A percentile compares a stretch with the other conserved stretches of the same genome.
Conservation (phyloP, 2,888 invertebrate species). For the Scaptomyza parva region DNA sequence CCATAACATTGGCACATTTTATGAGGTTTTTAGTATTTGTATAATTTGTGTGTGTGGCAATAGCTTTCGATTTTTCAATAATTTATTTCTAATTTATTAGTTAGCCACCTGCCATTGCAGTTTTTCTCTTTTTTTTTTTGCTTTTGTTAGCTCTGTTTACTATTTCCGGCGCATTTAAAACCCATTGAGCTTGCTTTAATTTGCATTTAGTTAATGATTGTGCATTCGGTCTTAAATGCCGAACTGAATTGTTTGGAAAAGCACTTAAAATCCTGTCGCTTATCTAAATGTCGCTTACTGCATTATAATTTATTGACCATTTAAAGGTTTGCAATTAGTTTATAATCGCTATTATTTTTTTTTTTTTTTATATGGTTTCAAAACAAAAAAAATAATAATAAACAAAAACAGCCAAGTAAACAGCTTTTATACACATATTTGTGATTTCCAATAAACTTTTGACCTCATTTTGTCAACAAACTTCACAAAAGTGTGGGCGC, state of each 20-base stretch:
- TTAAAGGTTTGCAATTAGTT: constrained; percentile 1
- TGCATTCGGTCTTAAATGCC: constrained; percentile 5
- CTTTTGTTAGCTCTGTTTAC: constrained; percentile 19
- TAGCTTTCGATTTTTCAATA: constrained; percentile 23
- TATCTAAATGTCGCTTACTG: not conserved
- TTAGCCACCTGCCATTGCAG: constrained; percentile 30
- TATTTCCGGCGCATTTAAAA: constrained; percentile 13
- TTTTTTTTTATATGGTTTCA: too few relatives aligned
- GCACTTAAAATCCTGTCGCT: constrained; percentile 1
- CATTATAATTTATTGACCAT: not conserved
- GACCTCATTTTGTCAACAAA: constrained; percentile 75
- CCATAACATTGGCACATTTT: constrained; percentile 16
- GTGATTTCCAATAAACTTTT: constrained; percentile 78
- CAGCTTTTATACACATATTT: constrained; percentile 13
- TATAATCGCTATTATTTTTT: too few relatives aligned
- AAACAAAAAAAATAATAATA: too few relatives aligned
- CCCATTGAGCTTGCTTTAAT: constrained; percentile 15
- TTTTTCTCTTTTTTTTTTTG: too few relatives aligned
- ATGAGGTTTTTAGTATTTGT: constrained; percentile 11
- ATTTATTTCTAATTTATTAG: constrained; percentile 49
- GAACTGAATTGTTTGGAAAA: not conserved
- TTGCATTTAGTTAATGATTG: constrained; percentile 18
- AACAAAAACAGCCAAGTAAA: constrained; percentile 12
- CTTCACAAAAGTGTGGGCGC: constrained; percentile 8
- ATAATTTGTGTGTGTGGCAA: constrained; percentile 6